Percentiles rank a stretch among this genome's conserved stretches.
phyloP scores from a whole-genome alignment of 2,797 vertebrate genomes.

The Lateolabrax maculatus region DNA sequence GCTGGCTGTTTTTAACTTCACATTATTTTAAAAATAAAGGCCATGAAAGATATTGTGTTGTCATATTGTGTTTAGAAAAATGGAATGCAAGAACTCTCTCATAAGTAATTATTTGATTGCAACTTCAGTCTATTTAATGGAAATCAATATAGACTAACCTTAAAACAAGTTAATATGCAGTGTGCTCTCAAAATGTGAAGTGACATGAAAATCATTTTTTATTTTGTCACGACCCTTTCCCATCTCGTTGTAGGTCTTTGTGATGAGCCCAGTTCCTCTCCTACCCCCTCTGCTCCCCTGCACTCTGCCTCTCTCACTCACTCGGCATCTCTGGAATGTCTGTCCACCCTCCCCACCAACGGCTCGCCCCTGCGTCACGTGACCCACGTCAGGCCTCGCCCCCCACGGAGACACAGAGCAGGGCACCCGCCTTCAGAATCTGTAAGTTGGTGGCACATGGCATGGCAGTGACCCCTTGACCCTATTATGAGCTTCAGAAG shows the following conservation, averaged over 20 bases:
- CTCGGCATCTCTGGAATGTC: conserved; percentile 91
- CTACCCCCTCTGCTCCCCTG: conserved; percentile 82
- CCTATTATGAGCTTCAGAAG: not conserved
- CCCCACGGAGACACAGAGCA: conserved; percentile 87
- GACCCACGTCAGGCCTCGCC: conserved; percentile 90
- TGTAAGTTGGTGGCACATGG: conserved; percentile 74
- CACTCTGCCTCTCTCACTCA: conserved; percentile 83
- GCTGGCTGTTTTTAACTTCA: not conserved
- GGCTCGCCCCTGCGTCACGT: conserved; percentile 91
- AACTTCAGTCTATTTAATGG: not conserved
- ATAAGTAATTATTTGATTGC: not conserved
- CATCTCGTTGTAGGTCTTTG: conserved; percentile 71
- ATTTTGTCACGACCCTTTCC: not conserved
- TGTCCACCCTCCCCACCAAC: conserved; percentile 92
- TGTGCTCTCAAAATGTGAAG: not conserved
- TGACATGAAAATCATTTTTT: not conserved
- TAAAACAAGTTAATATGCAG: not conserved
- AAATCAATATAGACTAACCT: not conserved
- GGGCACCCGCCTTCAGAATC: conserved; percentile 80
- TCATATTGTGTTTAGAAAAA: not conserved
- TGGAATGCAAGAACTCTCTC: not conserved
- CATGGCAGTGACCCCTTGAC: conserved; percentile 6
- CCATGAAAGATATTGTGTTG: not conserved
- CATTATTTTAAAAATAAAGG: not conserved
- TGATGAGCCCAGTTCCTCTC: conserved; percentile 83